Evolutionary conservation across 1,140 invertebrate genomes (phyloP).

Genomic region (Asobara japonica): DNA sequence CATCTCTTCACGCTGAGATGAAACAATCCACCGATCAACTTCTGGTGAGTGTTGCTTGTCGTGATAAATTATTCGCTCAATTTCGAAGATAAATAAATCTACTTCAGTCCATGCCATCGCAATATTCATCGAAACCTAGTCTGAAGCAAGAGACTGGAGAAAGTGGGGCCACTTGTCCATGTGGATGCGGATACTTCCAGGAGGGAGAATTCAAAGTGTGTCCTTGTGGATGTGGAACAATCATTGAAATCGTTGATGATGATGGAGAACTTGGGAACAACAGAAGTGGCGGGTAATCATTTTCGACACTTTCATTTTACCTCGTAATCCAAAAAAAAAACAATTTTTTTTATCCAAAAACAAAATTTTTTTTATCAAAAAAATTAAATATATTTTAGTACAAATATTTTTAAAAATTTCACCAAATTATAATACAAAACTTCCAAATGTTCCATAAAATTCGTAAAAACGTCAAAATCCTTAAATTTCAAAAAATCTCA

Average conservation of each 20-base stretch:
- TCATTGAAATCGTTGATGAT: constrained; percentile 15
- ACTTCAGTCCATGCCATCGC: neutral
- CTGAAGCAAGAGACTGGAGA: neutral
- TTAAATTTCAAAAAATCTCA: too few species aligned
- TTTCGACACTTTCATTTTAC: too few species aligned
- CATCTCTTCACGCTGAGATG: neutral
- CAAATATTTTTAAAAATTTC: too few species aligned
- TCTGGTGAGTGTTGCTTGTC: neutral
- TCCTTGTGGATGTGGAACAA: constrained; percentile 35
- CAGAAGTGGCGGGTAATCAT: neutral
- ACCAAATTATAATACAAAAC: too few species aligned
- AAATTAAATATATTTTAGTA: too few species aligned
- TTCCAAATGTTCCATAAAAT: too few species aligned
- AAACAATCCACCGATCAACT: neutral
- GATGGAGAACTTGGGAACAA: neutral
- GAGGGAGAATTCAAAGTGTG: constrained; percentile 9
- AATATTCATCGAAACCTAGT: neutral
- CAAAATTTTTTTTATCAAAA: too few species aligned
- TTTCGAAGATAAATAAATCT: neutral
- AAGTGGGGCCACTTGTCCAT: constrained; percentile 3
- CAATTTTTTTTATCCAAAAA: too few species aligned
- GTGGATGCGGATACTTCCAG: constrained; percentile 5
- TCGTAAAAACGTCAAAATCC: too few species aligned
- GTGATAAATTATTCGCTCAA: neutral
- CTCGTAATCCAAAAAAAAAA: too few species aligned